Evolutionary conservation across 2,797 vertebrate genomes (phyloP).

Genomic region (Hephaestus fuliginosus): DNA sequence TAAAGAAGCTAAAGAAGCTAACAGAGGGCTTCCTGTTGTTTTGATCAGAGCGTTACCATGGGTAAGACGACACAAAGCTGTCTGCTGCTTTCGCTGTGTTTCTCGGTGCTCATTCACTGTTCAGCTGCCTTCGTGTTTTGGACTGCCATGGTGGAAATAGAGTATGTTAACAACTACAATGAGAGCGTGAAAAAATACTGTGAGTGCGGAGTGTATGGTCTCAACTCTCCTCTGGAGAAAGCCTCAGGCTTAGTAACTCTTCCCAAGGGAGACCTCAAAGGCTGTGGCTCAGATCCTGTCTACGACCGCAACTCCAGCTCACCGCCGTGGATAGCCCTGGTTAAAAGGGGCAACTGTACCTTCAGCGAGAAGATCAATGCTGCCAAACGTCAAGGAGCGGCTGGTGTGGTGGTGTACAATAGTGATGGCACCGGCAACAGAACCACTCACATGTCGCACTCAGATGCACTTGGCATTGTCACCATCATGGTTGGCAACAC

Average conservation of each 20-base stretch:
- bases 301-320: slow-evolving; percentile 71
- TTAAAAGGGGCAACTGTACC: slow-evolving; percentile 92
- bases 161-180: slow-evolving; percentile 76
- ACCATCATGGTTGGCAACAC: slow-evolving; percentile 93
- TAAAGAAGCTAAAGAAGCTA: slow-evolving; percentile 43
- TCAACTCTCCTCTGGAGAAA: slow-evolving; percentile 76
- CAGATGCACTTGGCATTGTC: slow-evolving; percentile 77
- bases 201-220: slow-evolving; percentile 88
- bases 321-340: slow-evolving; percentile 89
- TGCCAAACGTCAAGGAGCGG: slow-evolving; percentile 83
- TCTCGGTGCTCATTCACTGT: slow-evolving; percentile 65
- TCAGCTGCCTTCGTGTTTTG: slow-evolving; percentile 71
- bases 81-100: slow-evolving; percentile 70
- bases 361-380: slow-evolving; percentile 89
- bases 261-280: slow-evolving; percentile 83
- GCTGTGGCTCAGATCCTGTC: slow-evolving; percentile 81
- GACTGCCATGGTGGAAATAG: slow-evolving; percentile 83
- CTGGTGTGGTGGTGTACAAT: slow-evolving; percentile 91
- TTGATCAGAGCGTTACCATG: slow-evolving; percentile 73
- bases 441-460: slow-evolving; percentile 84
- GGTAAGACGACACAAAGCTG: slow-evolving; percentile 64
- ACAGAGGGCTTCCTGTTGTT: slow-evolving; percentile 59
- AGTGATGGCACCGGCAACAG: slow-evolving; percentile 78
- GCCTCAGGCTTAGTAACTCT: slow-evolving; percentile 83
- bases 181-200: slow-evolving; percentile 75